Evolutionary conservation across 2,888 invertebrate genomes (phyloP).

Genomic region (Pyrochroa serraticornis): DNA sequence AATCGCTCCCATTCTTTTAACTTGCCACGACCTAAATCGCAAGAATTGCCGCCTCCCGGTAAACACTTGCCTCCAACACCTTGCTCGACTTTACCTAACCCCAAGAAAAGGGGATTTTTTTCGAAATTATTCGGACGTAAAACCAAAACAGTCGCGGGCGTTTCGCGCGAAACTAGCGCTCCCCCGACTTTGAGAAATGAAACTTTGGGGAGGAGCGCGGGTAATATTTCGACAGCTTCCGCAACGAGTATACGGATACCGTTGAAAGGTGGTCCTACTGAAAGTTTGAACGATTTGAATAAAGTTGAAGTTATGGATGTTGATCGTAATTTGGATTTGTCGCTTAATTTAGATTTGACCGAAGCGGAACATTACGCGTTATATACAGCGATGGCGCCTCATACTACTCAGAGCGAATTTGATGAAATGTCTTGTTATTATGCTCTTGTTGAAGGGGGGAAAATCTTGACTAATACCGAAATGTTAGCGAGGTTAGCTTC

Average conservation of each 20-base stretch:
- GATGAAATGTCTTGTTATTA: slow-evolving; percentile 89
- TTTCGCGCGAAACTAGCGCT: slow-evolving; percentile 48
- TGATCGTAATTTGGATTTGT: slow-evolving; percentile 27
- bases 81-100: slow-evolving; percentile 59
- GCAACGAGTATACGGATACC: slow-evolving; percentile 67
- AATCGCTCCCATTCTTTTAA: slow-evolving; percentile 50
- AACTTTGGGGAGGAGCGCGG: slow-evolving; percentile 52
- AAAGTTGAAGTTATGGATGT: slow-evolving; percentile 14
- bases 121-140: slow-evolving; percentile 69
- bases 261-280: slow-evolving; percentile 61
- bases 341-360: slow-evolving; percentile 71
- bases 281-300: slow-evolving; percentile 21
- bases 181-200: slow-evolving; percentile 34
- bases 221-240: slow-evolving; percentile 46
- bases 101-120: slow-evolving; percentile 68
- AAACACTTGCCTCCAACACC: slow-evolving; percentile 50
- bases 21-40: slow-evolving; percentile 49
- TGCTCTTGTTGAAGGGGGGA: slow-evolving; percentile 80
- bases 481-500: slow-evolving; percentile 41
- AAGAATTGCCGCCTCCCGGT: slow-evolving; percentile 50
- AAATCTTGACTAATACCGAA: slow-evolving; percentile 61
- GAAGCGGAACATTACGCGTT: slow-evolving; percentile 89
- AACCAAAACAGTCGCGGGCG: slow-evolving; percentile 55
- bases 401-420: slow-evolving; percentile 85
- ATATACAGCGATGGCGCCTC: slow-evolving; percentile 85